Evolutionary conservation across 2,113 vertebrate species (phyloP).

Genomic region (Galemys pyrenaicus): DNA sequence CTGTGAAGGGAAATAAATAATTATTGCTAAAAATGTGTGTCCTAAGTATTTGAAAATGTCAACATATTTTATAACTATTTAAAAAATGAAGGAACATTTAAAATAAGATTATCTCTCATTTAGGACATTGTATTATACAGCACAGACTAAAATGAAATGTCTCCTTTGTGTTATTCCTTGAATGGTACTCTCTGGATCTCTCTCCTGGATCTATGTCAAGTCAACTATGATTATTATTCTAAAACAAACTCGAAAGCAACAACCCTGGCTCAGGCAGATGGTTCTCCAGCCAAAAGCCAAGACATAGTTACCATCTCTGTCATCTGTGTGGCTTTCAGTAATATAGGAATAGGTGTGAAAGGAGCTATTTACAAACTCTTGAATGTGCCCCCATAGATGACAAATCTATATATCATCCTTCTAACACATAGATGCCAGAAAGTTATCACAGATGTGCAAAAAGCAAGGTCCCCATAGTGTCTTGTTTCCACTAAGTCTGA

Average conservation of each 20-base stretch:
- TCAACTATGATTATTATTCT: conserved; percentile 66
- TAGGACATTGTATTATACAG: neutral
- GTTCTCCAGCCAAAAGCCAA: conserved; percentile 4
- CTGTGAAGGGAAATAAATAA: neutral
- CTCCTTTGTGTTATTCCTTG: neutral
- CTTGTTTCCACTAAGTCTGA: neutral
- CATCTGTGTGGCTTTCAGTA: conserved; percentile 9
- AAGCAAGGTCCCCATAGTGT: neutral
- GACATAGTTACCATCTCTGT: conserved; percentile 18
- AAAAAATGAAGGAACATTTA: neutral
- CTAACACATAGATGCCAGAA: neutral
- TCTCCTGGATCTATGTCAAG: conserved; percentile 40
- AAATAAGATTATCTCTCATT: neutral
- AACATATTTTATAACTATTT: neutral
- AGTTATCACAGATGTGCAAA: neutral
- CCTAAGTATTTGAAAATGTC: neutral
- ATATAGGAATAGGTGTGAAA: neutral
- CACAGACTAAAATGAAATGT: neutral
- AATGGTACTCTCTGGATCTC: neutral
- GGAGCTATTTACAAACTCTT: neutral
- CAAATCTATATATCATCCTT: neutral
- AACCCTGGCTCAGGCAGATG: conserved; percentile 24
- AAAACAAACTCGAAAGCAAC: conserved; percentile 53
- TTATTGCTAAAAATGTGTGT: neutral
- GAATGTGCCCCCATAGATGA: neutral